Evolutionary conservation across 2,888 invertebrate genomes (phyloP), one percentile per base, ranked within the genome.

Genomic region (Eupithecia centaureata): DNA sequence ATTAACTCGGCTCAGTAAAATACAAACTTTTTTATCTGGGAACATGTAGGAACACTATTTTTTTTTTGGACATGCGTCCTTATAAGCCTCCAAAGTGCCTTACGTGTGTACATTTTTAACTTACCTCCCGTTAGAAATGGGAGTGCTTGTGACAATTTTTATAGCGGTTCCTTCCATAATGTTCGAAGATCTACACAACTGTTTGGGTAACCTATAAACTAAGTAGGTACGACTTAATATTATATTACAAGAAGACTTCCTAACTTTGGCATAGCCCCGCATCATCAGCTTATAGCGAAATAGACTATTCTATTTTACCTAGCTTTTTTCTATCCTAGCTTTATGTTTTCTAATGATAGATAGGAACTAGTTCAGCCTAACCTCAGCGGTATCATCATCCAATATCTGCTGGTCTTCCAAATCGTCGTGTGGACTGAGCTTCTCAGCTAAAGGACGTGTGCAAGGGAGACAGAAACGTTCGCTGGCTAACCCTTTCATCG

Each of bases 401-500:
- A 92, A 70, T 67, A 92, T 88, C 42, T 88, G 82, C 69, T 90
- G 82, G 63, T 91, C 90, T 30, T 91, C 91, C 0, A 80, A 77
- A 58, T 92, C 91, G 67, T 93, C 93, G 73, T 92, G 83, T 0
- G 92, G 90, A 67, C 87, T 91, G 1, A 92, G 83, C 58, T 83
- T 89, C 13, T 88, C 86, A 0, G 91, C 90, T 57, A 90, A 69
- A 0, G 86, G 88, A 15, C 85, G 80, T 2, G 87, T 90, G 67
- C 89, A 42, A 28, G 73, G 71, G 38, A 87, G 72, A 63, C 89
- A 91, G 73, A 82, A 84, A 70, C 87, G 87, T 65, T 89, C 91
- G 30, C 81, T 84, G 0, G 93, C 94, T 60, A 95, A 77, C 1
- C 94, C 94, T 59, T 89, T 82, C 60, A 95, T 87, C 0, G 94